phyloP scores from a whole-genome alignment of 2,797 vertebrate species.

The Hoplostethus atlanticus region DNA sequence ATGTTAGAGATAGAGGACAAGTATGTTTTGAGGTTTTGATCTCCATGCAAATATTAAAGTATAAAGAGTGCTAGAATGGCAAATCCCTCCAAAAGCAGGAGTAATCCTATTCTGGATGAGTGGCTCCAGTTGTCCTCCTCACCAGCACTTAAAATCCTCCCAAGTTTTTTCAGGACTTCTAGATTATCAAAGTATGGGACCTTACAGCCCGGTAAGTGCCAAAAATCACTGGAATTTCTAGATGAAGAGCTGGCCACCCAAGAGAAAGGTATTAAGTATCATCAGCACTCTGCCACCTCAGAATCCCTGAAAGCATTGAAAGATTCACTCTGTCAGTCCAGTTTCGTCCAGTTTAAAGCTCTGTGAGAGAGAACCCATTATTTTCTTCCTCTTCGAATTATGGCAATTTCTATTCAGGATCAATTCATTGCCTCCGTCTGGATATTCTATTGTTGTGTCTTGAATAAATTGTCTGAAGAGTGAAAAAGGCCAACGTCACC shows the following conservation, averaged over 20 bases:
- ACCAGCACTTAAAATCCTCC: conserved; percentile 57
- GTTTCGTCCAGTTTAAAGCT: conserved; percentile 55
- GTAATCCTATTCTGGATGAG: conserved; percentile 63
- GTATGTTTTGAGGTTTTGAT: conserved; percentile 33
- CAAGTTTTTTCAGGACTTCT: conserved; percentile 42
- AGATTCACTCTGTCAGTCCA: conserved; percentile 42
- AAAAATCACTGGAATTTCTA: conserved; percentile 43
- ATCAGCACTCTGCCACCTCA: conserved; percentile 30
- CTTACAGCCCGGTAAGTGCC: conserved; percentile 43
- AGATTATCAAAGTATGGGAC: conserved; percentile 61
- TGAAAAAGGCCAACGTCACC: conserved; percentile 71
- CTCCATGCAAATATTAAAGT: conserved; percentile 50
- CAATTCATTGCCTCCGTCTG: conserved; percentile 49
- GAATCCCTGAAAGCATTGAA: conserved; percentile 44
- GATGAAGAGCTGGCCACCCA: conserved; percentile 60
- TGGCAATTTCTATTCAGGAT: conserved; percentile 46
- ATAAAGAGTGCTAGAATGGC: conserved; percentile 52
- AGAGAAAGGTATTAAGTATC: conserved; percentile 64
- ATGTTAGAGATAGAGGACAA: conserved; percentile 42
- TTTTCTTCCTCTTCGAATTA: conserved; percentile 54
- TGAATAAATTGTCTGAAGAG: conserved; percentile 62
- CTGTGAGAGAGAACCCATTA: conserved; percentile 30
- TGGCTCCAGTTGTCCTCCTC: conserved; percentile 29
- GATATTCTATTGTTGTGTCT: conserved; percentile 47
- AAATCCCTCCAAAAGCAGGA: conserved; percentile 61